Base-by-base conservation (phyloP, 2,797 vertebrate genomes). In the Paramormyrops hopkinsi region DNA sequence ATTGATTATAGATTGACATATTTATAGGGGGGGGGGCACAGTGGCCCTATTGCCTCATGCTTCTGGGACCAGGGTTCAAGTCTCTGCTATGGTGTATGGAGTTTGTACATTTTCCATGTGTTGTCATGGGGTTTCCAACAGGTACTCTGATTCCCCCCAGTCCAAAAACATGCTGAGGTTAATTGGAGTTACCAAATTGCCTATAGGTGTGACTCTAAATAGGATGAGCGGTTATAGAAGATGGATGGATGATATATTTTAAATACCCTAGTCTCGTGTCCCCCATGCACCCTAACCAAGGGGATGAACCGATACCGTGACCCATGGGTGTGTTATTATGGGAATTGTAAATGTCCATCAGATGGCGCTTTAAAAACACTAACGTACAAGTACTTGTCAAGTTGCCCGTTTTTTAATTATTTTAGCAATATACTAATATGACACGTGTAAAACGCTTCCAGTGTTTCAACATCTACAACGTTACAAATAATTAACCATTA, bases 301-400 rank as follows among this genome's bases (percentile, higher is more conserved):
- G 22, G 22, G 25, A 14, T 29, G 11, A 29, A 69, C 11, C 9
- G 11, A 69, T 33, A 33, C 25, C 11, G 25, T 69, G 9, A 33
- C 33, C 12, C 33, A 7, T 37, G 73, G 37, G 33, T 76, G 69
- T 41, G 25, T 76, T 76, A 41, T 14, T 76, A 2, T 76, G 33
- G 0, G 33, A 37, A 76, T 41, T 37, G 14, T 33, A 37, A 73
- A 73, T 73, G 65, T 22, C 44, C 79, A 48, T 19, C 37, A 83
- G 79, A 48, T 83, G 82, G 82, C 46, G 82, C 82, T 48, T 84
- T 84, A n/a, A n/a, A 84, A 84, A 84, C 41, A 25, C 44, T 82
- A 44, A 84, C 41, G n/a, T 50, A 48, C 19, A 84, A 50, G 82
- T 12, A 84, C 82, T 22, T 46, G 6, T 50, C 3, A 84, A 22